These are phyloP conservation scores for Psittacula derbiana DNA, from an alignment of 2,797 vertebrate species.

Conservation along the genomic window DNA sequence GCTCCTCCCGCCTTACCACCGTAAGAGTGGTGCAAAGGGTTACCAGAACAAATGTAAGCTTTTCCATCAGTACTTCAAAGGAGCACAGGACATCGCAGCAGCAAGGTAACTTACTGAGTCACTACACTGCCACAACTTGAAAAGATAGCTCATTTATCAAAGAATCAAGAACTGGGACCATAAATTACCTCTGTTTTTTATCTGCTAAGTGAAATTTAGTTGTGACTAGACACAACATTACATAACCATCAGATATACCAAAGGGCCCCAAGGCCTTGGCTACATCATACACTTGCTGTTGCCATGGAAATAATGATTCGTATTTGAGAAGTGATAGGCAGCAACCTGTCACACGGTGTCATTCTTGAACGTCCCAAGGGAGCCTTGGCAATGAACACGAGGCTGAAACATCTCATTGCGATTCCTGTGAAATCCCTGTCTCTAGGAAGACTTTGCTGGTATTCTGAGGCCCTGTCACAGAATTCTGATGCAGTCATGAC, in stretches of 20 bases:
- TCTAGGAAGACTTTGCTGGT: background rate
- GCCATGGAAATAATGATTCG: slow-evolving; percentile 33
- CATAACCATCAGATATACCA: background rate
- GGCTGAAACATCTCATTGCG: background rate
- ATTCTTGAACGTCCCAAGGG: background rate
- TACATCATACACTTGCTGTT: background rate
- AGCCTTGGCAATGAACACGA: background rate
- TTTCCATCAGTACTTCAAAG: background rate
- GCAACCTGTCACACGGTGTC: background rate
- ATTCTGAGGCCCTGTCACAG: background rate
- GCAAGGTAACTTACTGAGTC: background rate
- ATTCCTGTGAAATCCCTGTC: background rate
- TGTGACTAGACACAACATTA: background rate
- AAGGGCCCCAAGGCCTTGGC: background rate
- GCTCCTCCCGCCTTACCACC: background rate
- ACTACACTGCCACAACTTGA: background rate
- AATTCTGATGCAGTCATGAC: background rate
- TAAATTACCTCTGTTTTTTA: slow-evolving; percentile 11
- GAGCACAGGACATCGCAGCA: background rate
- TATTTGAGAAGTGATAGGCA: slow-evolving; percentile 24
- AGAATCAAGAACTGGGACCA: background rate
- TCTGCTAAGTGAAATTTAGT: slow-evolving; percentile 8
- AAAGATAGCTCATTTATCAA: background rate
- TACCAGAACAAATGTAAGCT: background rate
- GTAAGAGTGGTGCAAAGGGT: background rate